phyloP scores from a whole-genome alignment of 2,888 invertebrate genomes.

The Chloromyia formosa region DNA sequence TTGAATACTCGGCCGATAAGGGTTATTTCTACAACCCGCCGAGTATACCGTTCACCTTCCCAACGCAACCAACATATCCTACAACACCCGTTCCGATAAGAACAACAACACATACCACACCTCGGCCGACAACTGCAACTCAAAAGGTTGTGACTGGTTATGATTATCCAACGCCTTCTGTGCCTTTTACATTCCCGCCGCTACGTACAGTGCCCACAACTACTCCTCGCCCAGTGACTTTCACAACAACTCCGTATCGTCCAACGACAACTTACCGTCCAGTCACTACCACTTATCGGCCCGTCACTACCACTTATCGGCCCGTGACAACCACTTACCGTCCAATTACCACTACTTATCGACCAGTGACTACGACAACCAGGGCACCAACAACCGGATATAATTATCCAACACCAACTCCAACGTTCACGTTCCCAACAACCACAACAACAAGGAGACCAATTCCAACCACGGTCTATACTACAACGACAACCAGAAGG shows the following conservation, averaged over 20 bases:
- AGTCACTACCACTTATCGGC: not conserved
- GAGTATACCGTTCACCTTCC: constrained; percentile 7
- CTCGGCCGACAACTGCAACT: not conserved
- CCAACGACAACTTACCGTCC: not conserved
- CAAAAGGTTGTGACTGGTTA: not conserved
- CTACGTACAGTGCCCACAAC: constrained; percentile 10
- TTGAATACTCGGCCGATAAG: not conserved
- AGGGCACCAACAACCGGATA: constrained; percentile 11
- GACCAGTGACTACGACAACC: not conserved
- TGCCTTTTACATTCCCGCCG: not conserved
- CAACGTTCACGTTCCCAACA: not conserved
- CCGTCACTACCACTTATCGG: not conserved
- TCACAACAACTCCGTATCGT: too few species aligned
- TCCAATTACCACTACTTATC: not conserved
- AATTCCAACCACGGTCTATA: not conserved
- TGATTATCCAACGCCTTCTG: not conserved
- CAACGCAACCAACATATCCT: not conserved
- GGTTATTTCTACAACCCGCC: constrained; percentile 24
- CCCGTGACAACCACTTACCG: not conserved
- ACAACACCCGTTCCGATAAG: not conserved
- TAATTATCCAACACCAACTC: not conserved
- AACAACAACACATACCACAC: not conserved
- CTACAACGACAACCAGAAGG: constrained; percentile 13
- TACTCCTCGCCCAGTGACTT: not conserved
- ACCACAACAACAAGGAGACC: not conserved